phyloP scores from a whole-genome alignment of 1,140 invertebrate genomes.

The Sweltsa coloradensis region DNA sequence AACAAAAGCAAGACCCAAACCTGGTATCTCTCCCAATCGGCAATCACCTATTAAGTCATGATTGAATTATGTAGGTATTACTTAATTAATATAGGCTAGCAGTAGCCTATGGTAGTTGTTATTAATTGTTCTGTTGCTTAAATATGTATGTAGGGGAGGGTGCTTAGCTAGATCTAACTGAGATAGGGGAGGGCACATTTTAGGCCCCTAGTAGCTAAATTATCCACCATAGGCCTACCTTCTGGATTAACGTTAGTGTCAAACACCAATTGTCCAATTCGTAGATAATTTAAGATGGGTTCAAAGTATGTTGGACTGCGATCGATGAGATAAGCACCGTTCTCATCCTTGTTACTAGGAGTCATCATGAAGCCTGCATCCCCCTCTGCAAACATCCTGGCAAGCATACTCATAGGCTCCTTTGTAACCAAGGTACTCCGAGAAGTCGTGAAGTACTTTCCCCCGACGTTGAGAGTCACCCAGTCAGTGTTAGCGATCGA shows the following conservation, averaged over 20 bases:
- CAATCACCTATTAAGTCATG: too few relatives aligned
- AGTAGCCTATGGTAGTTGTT: too few relatives aligned
- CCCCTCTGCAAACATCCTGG: slow-evolving; percentile 69
- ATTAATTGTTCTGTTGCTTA: too few relatives aligned
- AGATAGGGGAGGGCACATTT: too few relatives aligned
- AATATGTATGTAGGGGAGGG: too few relatives aligned
- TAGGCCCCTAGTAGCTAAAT: too few relatives aligned
- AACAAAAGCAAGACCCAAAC: too few relatives aligned
- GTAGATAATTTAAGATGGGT: slow-evolving; percentile 91
- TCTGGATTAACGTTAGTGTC: slow-evolving; percentile 79
- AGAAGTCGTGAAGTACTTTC: slow-evolving; percentile 72
- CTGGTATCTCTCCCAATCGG: too few relatives aligned
- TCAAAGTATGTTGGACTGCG: slow-evolving; percentile 95
- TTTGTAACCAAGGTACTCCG: slow-evolving; percentile 69
- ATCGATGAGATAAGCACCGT: slow-evolving; percentile 88
- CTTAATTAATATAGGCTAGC: too few relatives aligned
- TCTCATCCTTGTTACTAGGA: slow-evolving; percentile 60
- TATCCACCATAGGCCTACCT: too few relatives aligned
- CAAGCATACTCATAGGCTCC: slow-evolving; percentile 80
- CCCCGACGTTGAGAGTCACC: slow-evolving; percentile 80
- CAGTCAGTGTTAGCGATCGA: slow-evolving; percentile 40
- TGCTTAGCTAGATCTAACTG: too few relatives aligned
- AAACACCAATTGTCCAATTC: slow-evolving; percentile 87
- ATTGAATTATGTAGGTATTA: too few relatives aligned
- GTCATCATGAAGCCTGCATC: slow-evolving; percentile 50